Percentiles rank a stretch among this genome's conserved stretches.
Conservation (phyloP, 2,113 vertebrate species). For the Ranitomeya imitator region DNA sequence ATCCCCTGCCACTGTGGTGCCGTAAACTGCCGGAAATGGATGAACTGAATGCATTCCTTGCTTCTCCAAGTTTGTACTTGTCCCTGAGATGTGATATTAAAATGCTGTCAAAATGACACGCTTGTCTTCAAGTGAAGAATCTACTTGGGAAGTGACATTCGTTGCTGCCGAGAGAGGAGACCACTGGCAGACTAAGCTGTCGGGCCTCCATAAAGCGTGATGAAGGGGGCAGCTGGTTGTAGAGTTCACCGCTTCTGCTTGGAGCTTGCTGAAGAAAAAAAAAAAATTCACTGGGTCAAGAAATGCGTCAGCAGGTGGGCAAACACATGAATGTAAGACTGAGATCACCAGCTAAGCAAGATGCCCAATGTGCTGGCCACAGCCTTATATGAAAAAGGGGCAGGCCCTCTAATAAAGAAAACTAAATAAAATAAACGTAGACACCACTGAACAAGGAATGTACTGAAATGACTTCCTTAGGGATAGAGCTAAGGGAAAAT, state of each 20-base stretch:
- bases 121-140: constrained; percentile 12
- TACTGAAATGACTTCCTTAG: constrained; percentile 96
- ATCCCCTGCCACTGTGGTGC: constrained; percentile 98
- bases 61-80: constrained; percentile 71
- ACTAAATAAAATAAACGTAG: constrained; percentile 85
- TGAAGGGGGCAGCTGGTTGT: constrained; percentile 51
- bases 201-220: background rate
- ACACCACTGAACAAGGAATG: constrained; percentile 99
- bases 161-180: constrained; percentile 62
- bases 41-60: constrained; percentile 90
- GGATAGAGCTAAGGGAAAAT: constrained; percentile 94
- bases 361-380: constrained; percentile 94
- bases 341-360: constrained; percentile 96
- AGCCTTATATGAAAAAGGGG: constrained; percentile 93
- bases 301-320: constrained; percentile 75
- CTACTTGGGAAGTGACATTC: constrained; percentile 31
- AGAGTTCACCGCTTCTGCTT: constrained; percentile 74
- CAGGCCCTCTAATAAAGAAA: constrained; percentile 90
- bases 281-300: constrained; percentile 58
- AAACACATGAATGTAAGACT: constrained; percentile 82
- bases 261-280: constrained; percentile 74
- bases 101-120: constrained; percentile 57
- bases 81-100: constrained; percentile 71
- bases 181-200: background rate
- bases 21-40: constrained; percentile 98